Base-by-base conservation (phyloP, 2,888 invertebrate genomes). In the Tricholauxania praeusta region DNA sequence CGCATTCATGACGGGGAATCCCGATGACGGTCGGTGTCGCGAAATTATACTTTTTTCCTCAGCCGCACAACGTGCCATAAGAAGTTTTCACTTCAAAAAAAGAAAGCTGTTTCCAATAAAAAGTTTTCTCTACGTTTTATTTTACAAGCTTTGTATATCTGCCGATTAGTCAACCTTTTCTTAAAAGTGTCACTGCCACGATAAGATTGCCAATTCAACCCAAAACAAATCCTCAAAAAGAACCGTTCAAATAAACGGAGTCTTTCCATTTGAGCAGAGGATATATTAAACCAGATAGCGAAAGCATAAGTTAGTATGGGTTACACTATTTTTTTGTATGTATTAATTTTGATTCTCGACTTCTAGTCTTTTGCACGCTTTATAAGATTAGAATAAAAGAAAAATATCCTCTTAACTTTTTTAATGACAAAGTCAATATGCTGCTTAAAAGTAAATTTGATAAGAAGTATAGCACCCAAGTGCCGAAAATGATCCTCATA, bases 221-320 rank as follows among this genome's bases (percentile, higher is more conserved):
- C 22, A 19, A 6, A 39, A 15, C 70, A 62, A 39, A 62, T 39
- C n/a, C 62, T 0, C 15, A 70, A 52, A 71, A 65, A 6, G 39
- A 8, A 39, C 10, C 39, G 39, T 39, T 6, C 39, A 39, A 39
- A 65, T 12, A 14, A 47, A 5, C 65, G 19, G n/a, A 71, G 15
- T 28, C 57, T 53, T 28, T 71, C 65, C 39, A 65, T 62, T 32
- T 71, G 63, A 15, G 19, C 8, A 14, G 71, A 65, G 1, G 71
- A 65, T 10, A 65, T 65, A n/a, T 32, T 52, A 62, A 70, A 71
- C 71, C 71, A 71, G 10, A 65, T 71, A 28, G 71, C 51, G 19
- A 71, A 65, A 1, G 57, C 71, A 19, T 65, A 65, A 0, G 57
- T 14, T 15, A 64, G 3, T 14, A 64, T 12, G 1, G 71, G 71